phyloP scores from a whole-genome alignment of 1,140 invertebrate genomes.

The Platyura marginata region DNA sequence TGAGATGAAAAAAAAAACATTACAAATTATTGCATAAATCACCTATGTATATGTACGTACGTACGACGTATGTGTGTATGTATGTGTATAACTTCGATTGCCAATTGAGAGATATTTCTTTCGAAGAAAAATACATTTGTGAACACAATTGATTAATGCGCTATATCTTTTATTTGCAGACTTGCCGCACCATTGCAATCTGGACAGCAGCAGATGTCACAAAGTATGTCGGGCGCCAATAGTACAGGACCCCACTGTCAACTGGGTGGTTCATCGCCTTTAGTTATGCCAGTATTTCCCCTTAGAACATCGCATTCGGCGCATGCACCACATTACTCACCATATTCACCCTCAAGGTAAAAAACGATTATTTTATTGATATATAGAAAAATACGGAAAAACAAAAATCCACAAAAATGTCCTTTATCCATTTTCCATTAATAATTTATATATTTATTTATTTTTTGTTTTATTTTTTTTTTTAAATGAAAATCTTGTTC shows the following conservation, averaged over 20 bases:
- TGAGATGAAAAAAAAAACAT: no score
- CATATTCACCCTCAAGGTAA: slow-evolving; percentile 65
- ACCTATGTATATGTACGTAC: neutral
- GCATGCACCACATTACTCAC: slow-evolving; percentile 54
- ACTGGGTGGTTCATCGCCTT: slow-evolving; percentile 36
- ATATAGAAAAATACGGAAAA: no score
- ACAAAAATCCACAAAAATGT: no score
- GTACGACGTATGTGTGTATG: neutral
- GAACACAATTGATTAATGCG: neutral
- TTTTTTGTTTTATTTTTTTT: no score
- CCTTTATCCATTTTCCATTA: no score
- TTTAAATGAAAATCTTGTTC: no score
- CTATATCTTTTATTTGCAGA: neutral
- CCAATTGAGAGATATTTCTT: neutral
- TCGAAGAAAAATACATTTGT: neutral
- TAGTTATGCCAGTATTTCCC: slow-evolving; percentile 65
- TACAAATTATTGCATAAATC: no score
- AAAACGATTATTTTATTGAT: neutral
- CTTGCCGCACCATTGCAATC: slow-evolving; percentile 1
- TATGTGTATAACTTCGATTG: neutral
- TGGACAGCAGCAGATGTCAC: slow-evolving; percentile 23
- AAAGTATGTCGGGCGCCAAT: slow-evolving; percentile 26
- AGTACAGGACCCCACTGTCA: slow-evolving; percentile 29
- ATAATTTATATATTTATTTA: no score
- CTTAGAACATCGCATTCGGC: slow-evolving; percentile 46